Evolutionary conservation across 30 jellyfish, hydroid and myxozoan genomes (phyloP).

Genomic region (Cassiopea andromeda): DNA sequence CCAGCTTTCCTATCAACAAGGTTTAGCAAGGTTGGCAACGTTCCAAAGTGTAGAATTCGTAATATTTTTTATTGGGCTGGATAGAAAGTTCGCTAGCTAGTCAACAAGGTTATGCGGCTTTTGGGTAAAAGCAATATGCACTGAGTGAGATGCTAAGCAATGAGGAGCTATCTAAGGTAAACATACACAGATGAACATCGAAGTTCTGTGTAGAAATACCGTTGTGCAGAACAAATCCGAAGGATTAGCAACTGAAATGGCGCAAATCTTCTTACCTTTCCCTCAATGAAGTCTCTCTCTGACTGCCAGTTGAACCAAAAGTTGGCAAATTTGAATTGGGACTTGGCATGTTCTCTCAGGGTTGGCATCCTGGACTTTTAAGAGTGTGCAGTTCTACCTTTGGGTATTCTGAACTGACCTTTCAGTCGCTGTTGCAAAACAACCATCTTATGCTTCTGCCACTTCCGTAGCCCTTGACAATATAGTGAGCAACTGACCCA

Average conservation of each 20-base stretch:
- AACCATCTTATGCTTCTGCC: neutral
- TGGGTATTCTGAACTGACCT: neutral
- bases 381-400: neutral
- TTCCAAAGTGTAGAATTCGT: too few species aligned
- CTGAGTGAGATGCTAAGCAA: too few species aligned
- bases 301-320: conserved; percentile 21
- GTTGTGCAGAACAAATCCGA: neutral
- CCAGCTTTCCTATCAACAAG: too few species aligned
- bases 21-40: too few species aligned
- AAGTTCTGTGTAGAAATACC: too few species aligned
- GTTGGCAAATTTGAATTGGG: conserved; percentile 6
- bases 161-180: too few species aligned
- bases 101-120: too few species aligned
- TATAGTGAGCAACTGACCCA: neutral
- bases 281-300: conserved; percentile 8
- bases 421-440: neutral
- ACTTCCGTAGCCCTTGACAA: conserved; percentile 12
- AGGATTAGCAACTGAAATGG: neutral
- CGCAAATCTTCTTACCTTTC: conserved; percentile 16
- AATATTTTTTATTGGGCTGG: too few species aligned
- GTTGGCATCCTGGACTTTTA: neutral
- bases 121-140: too few species aligned
- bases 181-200: too few species aligned
- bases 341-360: neutral
- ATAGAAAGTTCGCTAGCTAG: too few species aligned